Conservation (phyloP, 1,140 invertebrate genomes). For the Lepidurus couesii region DNA sequence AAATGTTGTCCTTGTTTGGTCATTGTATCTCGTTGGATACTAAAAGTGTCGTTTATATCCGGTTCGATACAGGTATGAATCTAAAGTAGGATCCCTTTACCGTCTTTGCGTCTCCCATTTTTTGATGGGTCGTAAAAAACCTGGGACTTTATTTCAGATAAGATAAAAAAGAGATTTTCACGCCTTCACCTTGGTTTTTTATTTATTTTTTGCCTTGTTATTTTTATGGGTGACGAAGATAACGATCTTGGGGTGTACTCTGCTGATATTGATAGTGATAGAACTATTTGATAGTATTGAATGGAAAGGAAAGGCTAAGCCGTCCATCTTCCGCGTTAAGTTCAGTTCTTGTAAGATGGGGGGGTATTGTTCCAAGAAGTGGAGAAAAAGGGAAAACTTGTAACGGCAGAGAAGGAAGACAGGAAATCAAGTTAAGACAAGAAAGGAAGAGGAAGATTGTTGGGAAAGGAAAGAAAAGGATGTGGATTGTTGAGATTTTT, state of each 20-base stretch:
- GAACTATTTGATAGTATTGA: no score
- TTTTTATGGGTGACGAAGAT: no score
- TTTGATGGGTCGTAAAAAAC: no score
- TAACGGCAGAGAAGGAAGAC: background rate
- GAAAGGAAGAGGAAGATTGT: background rate
- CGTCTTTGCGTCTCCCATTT: background rate
- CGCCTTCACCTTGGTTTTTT: no score
- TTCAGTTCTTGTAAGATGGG: no score
- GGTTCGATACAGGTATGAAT: background rate
- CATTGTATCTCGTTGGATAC: constrained; percentile 14
- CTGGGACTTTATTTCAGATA: no score
- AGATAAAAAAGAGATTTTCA: no score
- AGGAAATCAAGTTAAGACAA: background rate
- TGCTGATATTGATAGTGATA: no score
- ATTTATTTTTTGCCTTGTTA: no score
- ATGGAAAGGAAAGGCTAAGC: no score
- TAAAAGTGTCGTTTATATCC: constrained; percentile 15
- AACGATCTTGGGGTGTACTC: no score
- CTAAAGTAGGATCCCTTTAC: background rate
- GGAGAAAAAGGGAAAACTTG: background rate
- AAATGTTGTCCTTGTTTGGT: constrained; percentile 11
- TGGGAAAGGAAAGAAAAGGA: background rate
- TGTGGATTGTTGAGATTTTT: background rate
- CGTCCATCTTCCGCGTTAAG: no score
- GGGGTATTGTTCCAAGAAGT: background rate